Conservation (phyloP, 2,797 vertebrate genomes). For the Novumbra hubbsi region DNA sequence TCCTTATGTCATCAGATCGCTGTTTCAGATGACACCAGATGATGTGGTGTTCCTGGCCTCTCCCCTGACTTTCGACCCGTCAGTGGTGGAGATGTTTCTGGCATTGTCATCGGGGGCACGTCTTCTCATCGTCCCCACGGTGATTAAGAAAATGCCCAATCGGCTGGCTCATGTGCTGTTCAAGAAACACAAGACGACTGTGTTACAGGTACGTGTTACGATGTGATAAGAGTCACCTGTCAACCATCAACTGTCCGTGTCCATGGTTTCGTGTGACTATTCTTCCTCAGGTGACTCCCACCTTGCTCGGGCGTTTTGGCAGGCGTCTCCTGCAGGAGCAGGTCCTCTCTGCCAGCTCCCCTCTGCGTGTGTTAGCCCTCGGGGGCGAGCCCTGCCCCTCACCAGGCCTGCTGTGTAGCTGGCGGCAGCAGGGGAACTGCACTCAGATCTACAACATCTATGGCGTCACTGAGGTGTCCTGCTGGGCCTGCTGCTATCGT, state of each 20-base stretch:
- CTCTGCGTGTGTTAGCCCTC: slow-evolving; percentile 87
- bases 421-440: slow-evolving; percentile 83
- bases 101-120: slow-evolving; percentile 87
- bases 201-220: slow-evolving; percentile 81
- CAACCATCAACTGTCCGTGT: background rate
- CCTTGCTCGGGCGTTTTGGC: slow-evolving; percentile 87
- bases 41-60: slow-evolving; percentile 91
- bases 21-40: slow-evolving; percentile 81
- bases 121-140: slow-evolving; percentile 82
- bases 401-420: slow-evolving; percentile 74
- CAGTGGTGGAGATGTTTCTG: slow-evolving; percentile 90
- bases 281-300: slow-evolving; percentile 83
- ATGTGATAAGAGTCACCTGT: background rate
- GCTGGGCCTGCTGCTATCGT: slow-evolving; percentile 88
- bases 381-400: slow-evolving; percentile 90
- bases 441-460: slow-evolving; percentile 91
- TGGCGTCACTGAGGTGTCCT: slow-evolving; percentile 94
- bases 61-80: slow-evolving; percentile 95
- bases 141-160: slow-evolving; percentile 81
- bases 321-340: slow-evolving; percentile 68
- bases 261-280: background rate
- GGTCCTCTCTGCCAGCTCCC: slow-evolving; percentile 78
- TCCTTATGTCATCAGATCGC: slow-evolving; percentile 64
- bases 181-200: slow-evolving; percentile 76
- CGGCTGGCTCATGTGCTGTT: slow-evolving; percentile 82